Conservation (phyloP, 2,113 vertebrate species). For the Callaeas wilsoni region DNA sequence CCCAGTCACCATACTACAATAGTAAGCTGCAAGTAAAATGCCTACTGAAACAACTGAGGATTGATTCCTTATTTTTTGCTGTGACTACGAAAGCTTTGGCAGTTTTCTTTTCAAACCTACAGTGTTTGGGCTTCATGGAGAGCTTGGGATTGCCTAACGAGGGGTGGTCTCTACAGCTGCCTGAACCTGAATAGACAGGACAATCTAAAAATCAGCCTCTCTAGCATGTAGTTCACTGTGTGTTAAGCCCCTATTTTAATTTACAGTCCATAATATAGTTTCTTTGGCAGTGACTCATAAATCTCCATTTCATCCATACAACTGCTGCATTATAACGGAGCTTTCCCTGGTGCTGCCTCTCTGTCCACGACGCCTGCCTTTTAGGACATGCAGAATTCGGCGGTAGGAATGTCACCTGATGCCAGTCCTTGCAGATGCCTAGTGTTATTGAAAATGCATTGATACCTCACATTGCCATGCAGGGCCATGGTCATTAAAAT, state of each 20-base stretch:
- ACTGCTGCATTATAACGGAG: constrained; percentile 61
- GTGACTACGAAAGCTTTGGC: neutral
- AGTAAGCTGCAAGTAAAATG: neutral
- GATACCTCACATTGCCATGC: constrained; percentile 62
- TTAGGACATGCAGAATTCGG: constrained; percentile 49
- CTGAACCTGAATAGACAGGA: constrained; percentile 37
- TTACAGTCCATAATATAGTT: constrained; percentile 68
- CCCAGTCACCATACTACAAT: neutral
- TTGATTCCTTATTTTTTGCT: neutral
- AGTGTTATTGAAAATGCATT: constrained; percentile 64
- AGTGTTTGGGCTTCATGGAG: neutral
- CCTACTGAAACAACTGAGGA: neutral
- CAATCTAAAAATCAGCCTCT: constrained; percentile 59
- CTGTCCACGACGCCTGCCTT: constrained; percentile 26
- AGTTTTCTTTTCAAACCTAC: neutral
- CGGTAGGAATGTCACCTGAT: constrained; percentile 36
- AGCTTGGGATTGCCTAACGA: neutral
- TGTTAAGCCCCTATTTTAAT: constrained; percentile 70
- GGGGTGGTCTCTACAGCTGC: neutral
- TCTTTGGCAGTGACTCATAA: constrained; percentile 71
- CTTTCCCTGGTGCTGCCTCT: constrained; percentile 57
- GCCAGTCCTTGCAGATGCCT: constrained; percentile 45
- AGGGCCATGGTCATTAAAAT: constrained; percentile 73
- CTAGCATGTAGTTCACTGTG: constrained; percentile 18
- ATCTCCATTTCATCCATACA: constrained; percentile 54